These are phyloP conservation scores for Morelia viridis DNA, from an alignment of 2,797 vertebrate genomes.

Conservation along the genomic window DNA sequence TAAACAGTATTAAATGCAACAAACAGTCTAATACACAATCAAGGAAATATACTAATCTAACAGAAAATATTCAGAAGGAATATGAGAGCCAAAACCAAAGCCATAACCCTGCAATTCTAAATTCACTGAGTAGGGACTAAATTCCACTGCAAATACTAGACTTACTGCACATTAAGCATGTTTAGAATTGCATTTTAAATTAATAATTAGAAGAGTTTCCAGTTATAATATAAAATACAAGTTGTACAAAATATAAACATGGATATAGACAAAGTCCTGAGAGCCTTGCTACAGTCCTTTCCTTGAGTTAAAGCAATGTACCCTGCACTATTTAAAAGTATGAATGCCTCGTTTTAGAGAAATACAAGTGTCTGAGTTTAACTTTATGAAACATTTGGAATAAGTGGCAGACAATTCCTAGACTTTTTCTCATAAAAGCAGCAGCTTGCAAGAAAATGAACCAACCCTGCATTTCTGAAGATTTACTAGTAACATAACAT, in stretches of 20 bases:
- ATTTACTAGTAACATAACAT: conserved; percentile 18
- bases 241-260: not conserved
- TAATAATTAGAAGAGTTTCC: not conserved
- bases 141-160: not conserved
- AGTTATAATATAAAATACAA: not conserved
- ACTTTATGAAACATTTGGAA: not conserved
- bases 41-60: not conserved
- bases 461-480: not conserved
- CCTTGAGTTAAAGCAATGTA: not conserved
- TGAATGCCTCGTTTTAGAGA: not conserved
- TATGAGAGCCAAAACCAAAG: not conserved
- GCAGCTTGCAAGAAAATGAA: rapidly evolving
- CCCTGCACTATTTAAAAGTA: not conserved
- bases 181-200: not conserved
- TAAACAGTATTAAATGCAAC: not conserved
- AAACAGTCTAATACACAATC: not conserved
- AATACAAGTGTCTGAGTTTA: not conserved
- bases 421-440: not conserved
- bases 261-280: not conserved
- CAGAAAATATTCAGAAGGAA: not conserved
- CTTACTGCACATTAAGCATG: not conserved
- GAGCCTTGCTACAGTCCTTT: not conserved
- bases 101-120: not conserved
- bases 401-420: not conserved
- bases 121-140: not conserved